Percentiles rank a stretch among this genome's conserved stretches.
phyloP scores from a whole-genome alignment of 2,888 invertebrate species.

The Salpingus planirostris region DNA sequence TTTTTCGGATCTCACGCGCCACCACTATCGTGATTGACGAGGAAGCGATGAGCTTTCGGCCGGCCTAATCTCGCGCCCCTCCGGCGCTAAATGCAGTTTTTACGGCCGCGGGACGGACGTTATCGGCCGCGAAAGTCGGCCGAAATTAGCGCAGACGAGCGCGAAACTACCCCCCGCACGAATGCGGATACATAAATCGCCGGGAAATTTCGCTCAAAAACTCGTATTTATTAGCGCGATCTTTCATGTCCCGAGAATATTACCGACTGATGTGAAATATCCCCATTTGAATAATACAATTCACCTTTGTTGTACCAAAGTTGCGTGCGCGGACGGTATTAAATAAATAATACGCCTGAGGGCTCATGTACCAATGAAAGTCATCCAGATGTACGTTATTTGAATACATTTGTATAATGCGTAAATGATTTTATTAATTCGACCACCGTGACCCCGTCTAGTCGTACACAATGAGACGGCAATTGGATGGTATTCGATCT shows the following conservation, averaged over 20 bases:
- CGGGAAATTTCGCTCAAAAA: no score
- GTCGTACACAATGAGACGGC: no score
- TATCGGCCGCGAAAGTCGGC: no score
- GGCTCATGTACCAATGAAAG: conserved; percentile 12
- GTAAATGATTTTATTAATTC: conserved; percentile 10
- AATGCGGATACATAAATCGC: no score
- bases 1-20: conserved; percentile 8
- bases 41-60: conserved; percentile 21
- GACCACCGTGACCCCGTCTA: no score
- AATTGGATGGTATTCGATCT: no score
- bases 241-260: conserved; percentile 14
- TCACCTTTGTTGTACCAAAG: conserved; percentile 10
- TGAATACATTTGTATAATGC: conserved; percentile 11
- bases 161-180: no score
- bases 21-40: conserved; percentile 22
- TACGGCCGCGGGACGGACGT: conserved; percentile 18
- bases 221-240: no score
- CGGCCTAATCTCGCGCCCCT: conserved; percentile 6
- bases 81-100: conserved; percentile 20
- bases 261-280: conserved; percentile 15
- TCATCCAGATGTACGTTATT: conserved; percentile 12
- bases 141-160: no score
- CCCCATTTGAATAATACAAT: conserved; percentile 15
- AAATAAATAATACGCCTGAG: conserved; percentile 14
- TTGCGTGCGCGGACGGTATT: conserved; percentile 12